Percentiles rank a stretch among this genome's conserved stretches.
Evolutionary conservation across 53 echinoderm and acorn worm genomes (phyloP).

Genomic region (Apostichopus leukothele): DNA sequence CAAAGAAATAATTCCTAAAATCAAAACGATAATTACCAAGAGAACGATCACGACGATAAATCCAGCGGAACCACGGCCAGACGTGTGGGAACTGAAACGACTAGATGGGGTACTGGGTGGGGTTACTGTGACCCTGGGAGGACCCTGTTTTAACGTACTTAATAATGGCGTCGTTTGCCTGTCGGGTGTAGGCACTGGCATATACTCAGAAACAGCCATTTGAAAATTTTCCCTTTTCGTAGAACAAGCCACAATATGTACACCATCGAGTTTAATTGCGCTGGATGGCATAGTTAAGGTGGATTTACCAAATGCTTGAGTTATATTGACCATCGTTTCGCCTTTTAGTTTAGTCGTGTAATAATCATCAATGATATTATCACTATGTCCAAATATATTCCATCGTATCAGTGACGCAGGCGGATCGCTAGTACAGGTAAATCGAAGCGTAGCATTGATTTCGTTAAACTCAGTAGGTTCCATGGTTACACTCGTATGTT

Average conservation of each 20-base stretch:
- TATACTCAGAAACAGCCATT: conserved; percentile 31
- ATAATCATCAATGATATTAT: conserved; percentile 24
- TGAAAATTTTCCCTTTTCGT: conserved; percentile 21
- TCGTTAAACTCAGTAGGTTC: conserved; percentile 1
- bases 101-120: no score
- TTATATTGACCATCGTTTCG: not conserved
- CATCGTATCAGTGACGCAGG: conserved; percentile 21
- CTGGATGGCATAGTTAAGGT: not conserved
- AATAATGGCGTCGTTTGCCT: not conserved
- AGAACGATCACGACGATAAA: conserved; percentile 21
- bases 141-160: not conserved
- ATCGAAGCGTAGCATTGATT: conserved; percentile 14
- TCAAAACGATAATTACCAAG: not conserved
- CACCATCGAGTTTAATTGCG: not conserved
- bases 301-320: conserved; percentile 21
- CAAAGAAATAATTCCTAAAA: conserved; percentile 1
- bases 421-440: conserved; percentile 9
- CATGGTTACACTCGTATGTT: not conserved
- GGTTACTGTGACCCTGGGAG: no score
- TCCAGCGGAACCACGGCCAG: not conserved
- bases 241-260: conserved; percentile 11
- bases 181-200: no score
- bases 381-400: conserved; percentile 28
- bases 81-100: not conserved
- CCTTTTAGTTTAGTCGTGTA: not conserved